A percentile compares a stretch with the other conserved stretches of the same genome.
Evolutionary conservation across 2,113 vertebrate genomes (phyloP).

Genomic region (Procapra przewalskii): DNA sequence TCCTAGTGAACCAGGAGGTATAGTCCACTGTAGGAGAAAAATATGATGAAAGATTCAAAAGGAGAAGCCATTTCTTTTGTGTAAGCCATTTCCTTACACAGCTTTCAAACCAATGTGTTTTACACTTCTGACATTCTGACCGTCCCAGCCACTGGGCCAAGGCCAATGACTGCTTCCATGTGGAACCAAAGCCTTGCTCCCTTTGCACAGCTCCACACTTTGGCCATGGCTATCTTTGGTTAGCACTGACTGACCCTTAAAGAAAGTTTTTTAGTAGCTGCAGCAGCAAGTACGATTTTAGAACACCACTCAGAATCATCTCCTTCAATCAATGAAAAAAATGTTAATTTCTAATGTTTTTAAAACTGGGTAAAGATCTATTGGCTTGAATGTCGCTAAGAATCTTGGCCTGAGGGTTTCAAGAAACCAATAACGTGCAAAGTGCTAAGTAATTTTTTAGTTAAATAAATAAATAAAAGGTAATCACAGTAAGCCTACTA

Average conservation of each 20-base stretch:
- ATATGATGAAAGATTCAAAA: background rate
- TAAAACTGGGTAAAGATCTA: background rate
- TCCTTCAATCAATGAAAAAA: background rate
- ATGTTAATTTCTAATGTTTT: background rate
- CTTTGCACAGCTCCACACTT: background rate
- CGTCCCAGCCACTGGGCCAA: background rate
- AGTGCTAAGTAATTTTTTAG: conserved; percentile 9
- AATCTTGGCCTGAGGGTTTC: background rate
- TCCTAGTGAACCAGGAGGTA: background rate
- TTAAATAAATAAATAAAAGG: conserved; percentile 17
- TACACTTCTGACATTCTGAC: background rate
- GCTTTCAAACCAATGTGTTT: background rate
- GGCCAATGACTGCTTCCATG: background rate
- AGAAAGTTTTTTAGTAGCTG: background rate
- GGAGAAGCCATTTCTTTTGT: too few relatives aligned
- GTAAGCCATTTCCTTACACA: background rate
- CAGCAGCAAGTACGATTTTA: background rate
- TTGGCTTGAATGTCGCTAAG: background rate
- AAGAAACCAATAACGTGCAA: background rate
- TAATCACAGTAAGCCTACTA: background rate
- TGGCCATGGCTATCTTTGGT: too few relatives aligned
- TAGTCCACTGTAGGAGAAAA: background rate
- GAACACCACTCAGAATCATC: background rate
- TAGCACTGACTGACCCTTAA: background rate
- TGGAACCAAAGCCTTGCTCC: background rate